Conservation (phyloP, 2,888 invertebrate genomes). For the Lymantria monacha region DNA sequence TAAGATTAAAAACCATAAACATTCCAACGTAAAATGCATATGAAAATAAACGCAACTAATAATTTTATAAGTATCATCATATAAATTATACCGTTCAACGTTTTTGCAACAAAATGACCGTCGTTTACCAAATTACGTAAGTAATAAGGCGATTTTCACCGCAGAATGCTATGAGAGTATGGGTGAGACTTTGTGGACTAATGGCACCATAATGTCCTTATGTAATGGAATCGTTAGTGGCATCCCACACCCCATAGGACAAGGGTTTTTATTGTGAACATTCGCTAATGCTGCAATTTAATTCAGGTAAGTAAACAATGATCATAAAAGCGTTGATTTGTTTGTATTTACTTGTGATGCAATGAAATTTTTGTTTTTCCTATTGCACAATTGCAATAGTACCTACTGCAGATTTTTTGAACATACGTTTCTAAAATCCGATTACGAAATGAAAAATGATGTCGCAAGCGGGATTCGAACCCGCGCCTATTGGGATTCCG, state of each 20-base stretch:
- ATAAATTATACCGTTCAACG: background rate
- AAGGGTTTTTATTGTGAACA: background rate
- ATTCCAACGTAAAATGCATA: no score
- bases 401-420: no score
- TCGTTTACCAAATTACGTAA: slow-evolving; percentile 1
- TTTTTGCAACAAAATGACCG: background rate
- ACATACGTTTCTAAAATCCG: no score
- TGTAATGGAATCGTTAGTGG: slow-evolving; percentile 3
- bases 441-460: no score
- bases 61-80: slow-evolving; percentile 1
- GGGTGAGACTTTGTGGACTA: background rate
- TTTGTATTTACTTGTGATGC: no score
- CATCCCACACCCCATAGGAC: background rate
- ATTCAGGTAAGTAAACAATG: background rate
- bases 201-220: slow-evolving; percentile 7
- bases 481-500: no score
- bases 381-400: no score
- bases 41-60: background rate
- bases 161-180: background rate
- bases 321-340: no score
- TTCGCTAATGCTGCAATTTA: background rate
- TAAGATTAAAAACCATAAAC: no score
- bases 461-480: no score
- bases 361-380: no score
- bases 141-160: slow-evolving; percentile 1